phyloP scores from a whole-genome alignment of 2,113 vertebrate species.

The Maccullochella peelii region DNA sequence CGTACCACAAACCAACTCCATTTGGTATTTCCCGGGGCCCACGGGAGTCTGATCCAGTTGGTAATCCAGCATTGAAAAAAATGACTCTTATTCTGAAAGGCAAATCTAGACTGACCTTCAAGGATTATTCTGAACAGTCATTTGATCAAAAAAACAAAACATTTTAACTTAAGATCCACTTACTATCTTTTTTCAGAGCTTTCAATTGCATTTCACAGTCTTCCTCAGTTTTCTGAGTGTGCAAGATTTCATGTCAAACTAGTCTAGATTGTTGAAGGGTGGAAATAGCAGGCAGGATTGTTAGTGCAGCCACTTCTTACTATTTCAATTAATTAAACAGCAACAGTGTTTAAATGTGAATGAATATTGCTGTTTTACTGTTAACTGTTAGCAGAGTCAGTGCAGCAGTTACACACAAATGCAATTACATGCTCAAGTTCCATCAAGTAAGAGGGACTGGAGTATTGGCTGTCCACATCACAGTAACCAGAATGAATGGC shows the following conservation, averaged over 20 bases:
- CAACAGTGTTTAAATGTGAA: neutral
- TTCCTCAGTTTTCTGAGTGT: neutral
- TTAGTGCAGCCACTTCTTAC: no score
- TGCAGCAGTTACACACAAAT: constrained; percentile 12
- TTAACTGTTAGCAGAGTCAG: neutral
- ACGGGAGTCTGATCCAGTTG: neutral
- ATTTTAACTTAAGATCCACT: neutral
- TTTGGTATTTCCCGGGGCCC: neutral
- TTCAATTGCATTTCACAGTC: neutral
- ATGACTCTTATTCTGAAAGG: neutral
- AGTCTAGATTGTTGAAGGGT: neutral
- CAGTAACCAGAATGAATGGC: constrained; percentile 18
- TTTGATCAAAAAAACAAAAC: neutral
- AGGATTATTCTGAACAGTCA: neutral
- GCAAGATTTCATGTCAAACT: neutral
- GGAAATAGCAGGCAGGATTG: neutral
- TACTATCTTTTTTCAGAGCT: no score
- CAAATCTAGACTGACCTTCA: neutral
- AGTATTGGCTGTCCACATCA: constrained; percentile 15
- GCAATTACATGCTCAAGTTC: constrained; percentile 18
- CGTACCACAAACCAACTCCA: neutral
- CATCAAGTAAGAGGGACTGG: constrained; percentile 10
- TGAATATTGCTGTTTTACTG: no score
- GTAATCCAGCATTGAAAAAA: neutral
- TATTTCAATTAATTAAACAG: neutral